Evolutionary conservation across 2,113 vertebrate genomes (phyloP).

Genomic region (Corvus moneduloides): DNA sequence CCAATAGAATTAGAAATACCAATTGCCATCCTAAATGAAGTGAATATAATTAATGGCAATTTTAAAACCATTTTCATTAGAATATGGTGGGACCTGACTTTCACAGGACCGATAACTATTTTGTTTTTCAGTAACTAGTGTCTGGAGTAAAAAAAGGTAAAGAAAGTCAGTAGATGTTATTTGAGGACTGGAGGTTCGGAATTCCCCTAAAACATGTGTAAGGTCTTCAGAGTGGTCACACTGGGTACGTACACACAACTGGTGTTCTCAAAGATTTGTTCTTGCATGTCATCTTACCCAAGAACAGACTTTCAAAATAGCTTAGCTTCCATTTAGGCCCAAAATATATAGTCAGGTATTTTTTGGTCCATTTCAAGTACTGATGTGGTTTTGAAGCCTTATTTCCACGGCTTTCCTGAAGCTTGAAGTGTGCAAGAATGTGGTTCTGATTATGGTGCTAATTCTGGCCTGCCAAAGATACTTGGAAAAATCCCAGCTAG

Average conservation of each 20-base stretch:
- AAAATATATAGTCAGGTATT: background rate
- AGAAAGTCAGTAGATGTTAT: background rate
- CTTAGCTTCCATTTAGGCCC: background rate
- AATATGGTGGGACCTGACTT: background rate
- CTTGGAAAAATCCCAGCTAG: background rate
- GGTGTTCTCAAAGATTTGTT: background rate
- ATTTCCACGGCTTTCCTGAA: background rate
- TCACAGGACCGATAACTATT: background rate
- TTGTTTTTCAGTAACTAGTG: background rate
- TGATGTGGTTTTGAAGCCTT: background rate
- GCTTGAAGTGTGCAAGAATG: background rate
- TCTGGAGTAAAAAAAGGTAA: background rate
- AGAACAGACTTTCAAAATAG: background rate
- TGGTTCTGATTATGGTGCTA: background rate
- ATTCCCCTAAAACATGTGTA: background rate
- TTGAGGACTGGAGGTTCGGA: background rate
- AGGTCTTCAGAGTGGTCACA: background rate
- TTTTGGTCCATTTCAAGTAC: background rate
- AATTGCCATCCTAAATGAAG: background rate
- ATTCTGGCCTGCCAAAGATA: background rate
- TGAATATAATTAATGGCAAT: background rate
- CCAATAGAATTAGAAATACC: background rate
- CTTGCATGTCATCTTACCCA: background rate
- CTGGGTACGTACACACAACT: accelerated
- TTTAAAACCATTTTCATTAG: background rate